Evolutionary conservation across 2,113 vertebrate species (phyloP).

Genomic region (Ceratotherium simum): DNA sequence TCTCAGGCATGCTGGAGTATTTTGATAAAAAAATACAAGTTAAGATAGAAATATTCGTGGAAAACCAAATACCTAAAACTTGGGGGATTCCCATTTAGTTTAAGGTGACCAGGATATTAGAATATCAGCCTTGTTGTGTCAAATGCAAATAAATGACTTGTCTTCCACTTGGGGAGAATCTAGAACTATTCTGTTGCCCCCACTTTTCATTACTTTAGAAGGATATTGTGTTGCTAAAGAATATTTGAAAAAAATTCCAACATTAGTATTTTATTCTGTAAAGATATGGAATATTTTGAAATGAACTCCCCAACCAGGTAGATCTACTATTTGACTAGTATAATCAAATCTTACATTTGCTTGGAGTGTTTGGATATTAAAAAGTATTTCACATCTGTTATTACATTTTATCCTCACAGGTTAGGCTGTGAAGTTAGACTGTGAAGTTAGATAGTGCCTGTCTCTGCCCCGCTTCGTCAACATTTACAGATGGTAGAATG

Average conservation of each 20-base stretch:
- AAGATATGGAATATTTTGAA: neutral
- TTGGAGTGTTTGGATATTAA: neutral
- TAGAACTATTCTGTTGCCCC: neutral
- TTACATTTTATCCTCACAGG: neutral
- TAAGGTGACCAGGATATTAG: neutral
- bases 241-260: neutral
- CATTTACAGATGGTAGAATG: slow-evolving; percentile 34
- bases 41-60: neutral
- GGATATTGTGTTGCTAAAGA: neutral
- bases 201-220: neutral
- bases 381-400: neutral
- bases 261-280: neutral
- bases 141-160: neutral
- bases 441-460: too few relatives aligned
- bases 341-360: neutral
- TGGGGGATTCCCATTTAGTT: neutral
- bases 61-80: neutral
- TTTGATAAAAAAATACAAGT: neutral
- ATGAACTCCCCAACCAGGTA: neutral
- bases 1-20: neutral
- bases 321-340: neutral
- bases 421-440: neutral
- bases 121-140: neutral
- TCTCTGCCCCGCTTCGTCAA: neutral
- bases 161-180: neutral